Evolutionary conservation across 2,113 vertebrate species (phyloP).

Genomic region (Chaetodon auriga): DNA sequence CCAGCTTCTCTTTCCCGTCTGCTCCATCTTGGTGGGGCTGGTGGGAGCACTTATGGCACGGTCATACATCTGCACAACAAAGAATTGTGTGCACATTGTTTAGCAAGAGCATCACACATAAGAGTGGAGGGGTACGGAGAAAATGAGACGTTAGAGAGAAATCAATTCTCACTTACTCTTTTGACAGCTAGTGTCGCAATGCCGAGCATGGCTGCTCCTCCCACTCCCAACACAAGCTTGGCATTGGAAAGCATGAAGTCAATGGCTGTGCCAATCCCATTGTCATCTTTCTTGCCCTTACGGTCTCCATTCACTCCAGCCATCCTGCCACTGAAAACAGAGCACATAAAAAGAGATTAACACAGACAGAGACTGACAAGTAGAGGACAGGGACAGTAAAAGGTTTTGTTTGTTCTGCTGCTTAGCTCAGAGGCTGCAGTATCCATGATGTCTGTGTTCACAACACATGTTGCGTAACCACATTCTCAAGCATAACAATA

Average conservation of each 20-base stretch:
- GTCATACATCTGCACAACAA: slow-evolving; percentile 92
- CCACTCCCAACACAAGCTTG: slow-evolving; percentile 96
- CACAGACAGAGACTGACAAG: background rate
- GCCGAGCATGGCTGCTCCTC: slow-evolving; percentile 96
- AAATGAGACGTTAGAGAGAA: background rate
- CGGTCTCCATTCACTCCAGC: slow-evolving; percentile 91
- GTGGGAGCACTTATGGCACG: slow-evolving; percentile 94
- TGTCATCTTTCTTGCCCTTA: slow-evolving; percentile 95
- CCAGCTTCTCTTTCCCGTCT: slow-evolving; percentile 93
- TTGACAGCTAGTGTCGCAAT: slow-evolving; percentile 97
- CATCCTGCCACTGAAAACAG: slow-evolving; percentile 81
- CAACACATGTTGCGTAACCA: background rate
- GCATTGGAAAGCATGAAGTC: slow-evolving; percentile 98
- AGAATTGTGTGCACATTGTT: background rate
- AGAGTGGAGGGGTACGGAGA: too few species aligned
- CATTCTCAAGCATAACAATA: background rate
- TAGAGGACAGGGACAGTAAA: background rate
- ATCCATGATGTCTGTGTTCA: background rate
- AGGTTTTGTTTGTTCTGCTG: background rate
- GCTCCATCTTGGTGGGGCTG: slow-evolving; percentile 94
- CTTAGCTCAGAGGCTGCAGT: background rate
- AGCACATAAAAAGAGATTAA: background rate
- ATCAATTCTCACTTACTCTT: slow-evolving; percentile 84
- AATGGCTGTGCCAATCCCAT: slow-evolving; percentile 94
- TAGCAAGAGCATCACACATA: background rate